Percentiles rank a stretch among this genome's conserved stretches.
Conservation (phyloP, 2,113 vertebrate species). For the Nothobranchius furzeri region DNA sequence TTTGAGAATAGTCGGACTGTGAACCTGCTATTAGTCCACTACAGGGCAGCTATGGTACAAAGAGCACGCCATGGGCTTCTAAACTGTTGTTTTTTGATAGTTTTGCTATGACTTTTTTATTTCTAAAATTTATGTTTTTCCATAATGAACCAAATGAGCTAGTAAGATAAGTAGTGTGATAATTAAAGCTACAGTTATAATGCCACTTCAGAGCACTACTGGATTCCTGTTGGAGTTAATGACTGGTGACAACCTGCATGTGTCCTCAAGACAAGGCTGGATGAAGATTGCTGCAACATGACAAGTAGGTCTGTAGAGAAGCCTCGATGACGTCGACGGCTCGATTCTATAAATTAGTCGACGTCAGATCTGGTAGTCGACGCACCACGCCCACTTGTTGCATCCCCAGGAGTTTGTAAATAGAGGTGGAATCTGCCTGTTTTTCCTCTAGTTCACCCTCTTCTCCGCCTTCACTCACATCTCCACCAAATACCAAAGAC, state of each 20-base stretch:
- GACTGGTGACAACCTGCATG: conserved; percentile 18
- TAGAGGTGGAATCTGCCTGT: no score
- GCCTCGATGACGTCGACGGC: no score
- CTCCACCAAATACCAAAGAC: no score
- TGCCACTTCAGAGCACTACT: not conserved
- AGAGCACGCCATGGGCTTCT: not conserved
- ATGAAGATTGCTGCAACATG: not conserved
- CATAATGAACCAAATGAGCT: not conserved
- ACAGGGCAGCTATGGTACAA: not conserved
- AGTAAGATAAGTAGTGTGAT: not conserved
- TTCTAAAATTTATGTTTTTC: not conserved
- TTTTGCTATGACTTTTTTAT: no score
- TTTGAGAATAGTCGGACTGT: not conserved
- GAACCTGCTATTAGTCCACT: conserved; percentile 7
- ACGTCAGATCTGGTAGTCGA: no score
- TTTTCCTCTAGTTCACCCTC: no score
- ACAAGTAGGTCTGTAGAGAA: no score
- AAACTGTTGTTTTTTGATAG: not conserved
- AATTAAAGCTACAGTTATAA: not conserved
- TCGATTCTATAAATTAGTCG: no score
- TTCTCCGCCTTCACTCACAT: no score
- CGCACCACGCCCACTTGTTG: no score
- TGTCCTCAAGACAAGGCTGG: conserved; percentile 6
- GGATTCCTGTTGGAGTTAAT: not conserved
- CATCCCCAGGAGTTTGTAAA: no score